These are phyloP conservation scores for Melozone crissalis DNA, from an alignment of 2,113 vertebrate species.

Conservation along the genomic window DNA sequence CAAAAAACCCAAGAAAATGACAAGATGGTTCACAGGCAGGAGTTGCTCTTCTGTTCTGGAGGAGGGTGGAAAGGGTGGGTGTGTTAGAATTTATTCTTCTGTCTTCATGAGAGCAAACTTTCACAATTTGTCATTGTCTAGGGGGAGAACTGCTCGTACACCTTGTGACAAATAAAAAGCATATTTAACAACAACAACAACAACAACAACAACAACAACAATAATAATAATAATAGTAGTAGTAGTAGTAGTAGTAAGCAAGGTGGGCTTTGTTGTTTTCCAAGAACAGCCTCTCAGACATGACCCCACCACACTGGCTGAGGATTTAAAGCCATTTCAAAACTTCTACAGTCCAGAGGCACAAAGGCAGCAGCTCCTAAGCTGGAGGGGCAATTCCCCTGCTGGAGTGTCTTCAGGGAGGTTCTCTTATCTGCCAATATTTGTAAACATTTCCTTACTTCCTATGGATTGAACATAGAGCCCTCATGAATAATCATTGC, in stretches of 20 bases:
- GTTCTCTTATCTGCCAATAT: background rate
- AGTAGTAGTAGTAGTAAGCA: background rate
- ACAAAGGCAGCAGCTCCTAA: background rate
- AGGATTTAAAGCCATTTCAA: background rate
- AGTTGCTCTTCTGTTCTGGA: background rate
- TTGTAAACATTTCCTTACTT: background rate
- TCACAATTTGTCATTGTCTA: background rate
- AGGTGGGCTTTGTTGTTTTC: background rate
- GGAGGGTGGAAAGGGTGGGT: background rate
- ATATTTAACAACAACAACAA: background rate
- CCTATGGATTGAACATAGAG: background rate
- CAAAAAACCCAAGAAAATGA: background rate
- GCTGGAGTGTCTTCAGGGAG: background rate
- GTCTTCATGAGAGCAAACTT: background rate
- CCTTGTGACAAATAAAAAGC: background rate
- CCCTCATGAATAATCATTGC: background rate
- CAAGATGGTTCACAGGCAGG: background rate
- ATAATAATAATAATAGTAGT: too few relatives aligned
- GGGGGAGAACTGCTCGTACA: background rate
- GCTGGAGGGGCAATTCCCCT: fast-evolving
- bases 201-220: too few relatives aligned
- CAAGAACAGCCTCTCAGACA: background rate
- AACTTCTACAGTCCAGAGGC: background rate
- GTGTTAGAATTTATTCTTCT: background rate
- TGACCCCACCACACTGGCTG: background rate